phyloP scores from a whole-genome alignment of 2,113 vertebrate species.

The Ctenodactylus gundi region DNA sequence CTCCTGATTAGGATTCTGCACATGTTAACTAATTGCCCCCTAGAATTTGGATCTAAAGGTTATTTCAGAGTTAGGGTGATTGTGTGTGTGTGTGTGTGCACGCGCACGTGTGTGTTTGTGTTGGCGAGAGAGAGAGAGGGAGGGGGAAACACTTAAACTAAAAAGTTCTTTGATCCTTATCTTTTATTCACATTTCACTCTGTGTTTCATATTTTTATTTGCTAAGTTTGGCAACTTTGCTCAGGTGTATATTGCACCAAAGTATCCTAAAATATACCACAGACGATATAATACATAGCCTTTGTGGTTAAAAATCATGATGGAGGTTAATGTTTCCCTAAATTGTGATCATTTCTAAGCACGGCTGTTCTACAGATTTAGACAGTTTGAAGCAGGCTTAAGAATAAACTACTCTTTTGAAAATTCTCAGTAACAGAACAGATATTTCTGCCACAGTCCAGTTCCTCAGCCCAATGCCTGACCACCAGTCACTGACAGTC shows the following conservation, averaged over 20 bases:
- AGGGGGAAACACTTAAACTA: not conserved
- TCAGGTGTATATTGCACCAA: not conserved
- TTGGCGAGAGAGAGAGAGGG: not conserved
- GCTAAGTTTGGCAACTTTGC: not conserved
- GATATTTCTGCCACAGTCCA: not conserved
- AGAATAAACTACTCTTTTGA: not conserved
- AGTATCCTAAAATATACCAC: conserved; percentile 4
- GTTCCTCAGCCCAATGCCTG: not conserved
- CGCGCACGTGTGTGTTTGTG: too few relatives aligned
- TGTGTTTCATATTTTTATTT: conserved; percentile 28
- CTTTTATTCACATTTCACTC: not conserved
- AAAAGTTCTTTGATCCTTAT: conserved; percentile 1
- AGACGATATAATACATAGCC: not conserved
- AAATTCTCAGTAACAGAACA: conserved; percentile 15
- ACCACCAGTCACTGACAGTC: not conserved
- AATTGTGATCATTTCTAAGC: not conserved
- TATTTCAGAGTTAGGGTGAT: not conserved
- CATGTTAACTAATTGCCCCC: not conserved
- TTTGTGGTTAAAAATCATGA: not conserved
- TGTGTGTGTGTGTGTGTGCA: too few relatives aligned
- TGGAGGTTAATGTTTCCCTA: not conserved
- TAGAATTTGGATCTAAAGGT: conserved; percentile 29
- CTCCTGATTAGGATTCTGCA: not conserved
- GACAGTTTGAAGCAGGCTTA: not conserved
- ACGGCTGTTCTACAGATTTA: not conserved